phyloP scores from a whole-genome alignment of 2,113 vertebrate species.

The Crotophaga sulcirostris region DNA sequence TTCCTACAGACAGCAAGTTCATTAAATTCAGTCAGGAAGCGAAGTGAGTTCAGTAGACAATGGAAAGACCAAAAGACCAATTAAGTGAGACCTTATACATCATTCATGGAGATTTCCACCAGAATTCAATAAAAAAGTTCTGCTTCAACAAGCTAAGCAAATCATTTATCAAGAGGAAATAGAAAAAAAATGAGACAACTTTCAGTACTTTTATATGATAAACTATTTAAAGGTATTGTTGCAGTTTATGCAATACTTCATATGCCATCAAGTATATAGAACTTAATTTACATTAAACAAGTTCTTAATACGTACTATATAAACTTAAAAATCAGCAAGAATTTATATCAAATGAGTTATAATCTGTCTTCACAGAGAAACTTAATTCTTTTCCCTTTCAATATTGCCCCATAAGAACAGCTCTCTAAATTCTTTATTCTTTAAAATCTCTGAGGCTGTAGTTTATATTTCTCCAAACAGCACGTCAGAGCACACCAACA shows the following conservation, averaged over 20 bases:
- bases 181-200: background rate
- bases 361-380: background rate
- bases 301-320: background rate
- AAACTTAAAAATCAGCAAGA: background rate
- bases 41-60: slow-evolving; percentile 3
- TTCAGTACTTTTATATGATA: background rate
- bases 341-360: background rate
- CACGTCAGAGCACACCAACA: background rate
- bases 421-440: background rate
- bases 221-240: background rate
- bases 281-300: background rate
- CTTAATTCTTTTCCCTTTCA: background rate
- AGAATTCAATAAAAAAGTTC: background rate
- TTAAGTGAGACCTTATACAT: slow-evolving; percentile 16
- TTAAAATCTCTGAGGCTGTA: background rate
- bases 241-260: background rate
- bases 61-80: background rate
- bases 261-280: background rate
- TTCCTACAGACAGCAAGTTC: background rate
- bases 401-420: background rate
- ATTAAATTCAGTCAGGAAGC: slow-evolving; percentile 18
- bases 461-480: background rate
- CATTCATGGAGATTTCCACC: background rate
- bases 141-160: background rate
- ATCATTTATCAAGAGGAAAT: background rate